Evolutionary conservation across 2,797 vertebrate species (phyloP).

Genomic region (Lophotriccus pileatus): DNA sequence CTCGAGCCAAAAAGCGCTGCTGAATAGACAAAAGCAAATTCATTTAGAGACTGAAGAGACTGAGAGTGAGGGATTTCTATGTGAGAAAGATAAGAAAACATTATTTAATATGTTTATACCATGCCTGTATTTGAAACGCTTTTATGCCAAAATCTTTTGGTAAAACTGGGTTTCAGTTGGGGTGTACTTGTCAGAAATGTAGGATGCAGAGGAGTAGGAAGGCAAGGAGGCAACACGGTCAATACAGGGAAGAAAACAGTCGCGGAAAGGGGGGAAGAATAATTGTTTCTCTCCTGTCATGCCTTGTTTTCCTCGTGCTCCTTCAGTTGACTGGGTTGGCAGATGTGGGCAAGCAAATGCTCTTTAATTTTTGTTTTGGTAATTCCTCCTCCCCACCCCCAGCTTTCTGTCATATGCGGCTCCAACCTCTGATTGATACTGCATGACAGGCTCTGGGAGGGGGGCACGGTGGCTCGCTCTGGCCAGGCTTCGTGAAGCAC

Average conservation of each 20-base stretch:
- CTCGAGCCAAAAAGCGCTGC: constrained; percentile 32
- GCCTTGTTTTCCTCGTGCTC: background rate
- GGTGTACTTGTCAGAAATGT: background rate
- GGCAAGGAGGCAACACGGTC: fast-evolving
- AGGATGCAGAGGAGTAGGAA: background rate
- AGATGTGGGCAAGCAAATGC: background rate
- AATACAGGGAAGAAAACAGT: background rate
- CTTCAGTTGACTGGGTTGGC: background rate
- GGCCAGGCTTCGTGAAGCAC: background rate
- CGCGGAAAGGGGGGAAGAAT: background rate
- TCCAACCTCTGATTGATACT: background rate
- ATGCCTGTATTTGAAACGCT: background rate
- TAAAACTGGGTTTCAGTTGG: background rate
- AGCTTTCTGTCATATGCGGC: background rate
- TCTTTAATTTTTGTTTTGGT: constrained; percentile 23
- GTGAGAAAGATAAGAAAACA: constrained; percentile 36
- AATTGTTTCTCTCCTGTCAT: background rate
- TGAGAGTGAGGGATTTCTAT: background rate
- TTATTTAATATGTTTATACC: constrained; percentile 29
- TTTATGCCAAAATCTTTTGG: background rate
- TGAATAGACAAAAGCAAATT: constrained; percentile 47
- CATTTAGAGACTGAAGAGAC: background rate
- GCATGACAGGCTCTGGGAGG: background rate
- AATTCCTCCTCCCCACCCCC: background rate
- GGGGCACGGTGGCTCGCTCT: background rate